Base-by-base conservation (phyloP, 2,113 vertebrate genomes). In the Tupaia chinensis region DNA sequence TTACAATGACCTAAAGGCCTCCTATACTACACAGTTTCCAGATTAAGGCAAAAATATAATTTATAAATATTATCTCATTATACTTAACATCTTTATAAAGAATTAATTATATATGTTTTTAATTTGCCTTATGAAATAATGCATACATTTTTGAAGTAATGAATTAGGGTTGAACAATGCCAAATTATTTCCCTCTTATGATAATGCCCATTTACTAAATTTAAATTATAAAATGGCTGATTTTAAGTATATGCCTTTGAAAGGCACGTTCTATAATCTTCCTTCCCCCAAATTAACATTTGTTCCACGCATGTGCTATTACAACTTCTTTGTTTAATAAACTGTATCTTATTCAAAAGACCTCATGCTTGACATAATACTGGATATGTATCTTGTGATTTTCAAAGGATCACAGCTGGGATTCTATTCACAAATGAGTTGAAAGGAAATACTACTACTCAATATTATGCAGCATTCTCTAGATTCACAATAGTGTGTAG, bases 341-440 rank as follows among this genome's bases (percentile, higher is more conserved):
- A 85, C 25, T 77, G 12, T 88, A 78, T 88, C 22, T 13, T 90
- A 85, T 76, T 91, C 79, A 94, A 77, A 79, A 74, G 17, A 58
- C 13, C 19, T 68, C n/a, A 15, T 83, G 63, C 29, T 77, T 87
- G 54, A 78, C 53, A 79, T 7, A 72, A 20, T 73, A 32, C 5
- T 91, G 78, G 90, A 17, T 63, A 85, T 90, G 0, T 14, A 74
- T 82, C 68, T 23, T 78, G 66, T 90, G 78, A 63, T 79, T 97
- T 97, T 91, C 82, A 91, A 83, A 96, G 54, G 74, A 72, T 91
- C 69, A 93, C 86, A 94, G 79, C 53, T 97, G 65, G 63, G 34
- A 65, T 70, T 19, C 53, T 78, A 56, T 95, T 97, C 81, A 78
- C 56, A 92, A 83, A 22, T 56, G 84, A 65, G 2, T 20, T 74